A percentile compares a stretch with the other conserved stretches of the same genome.
Evolutionary conservation across 2,113 vertebrate species (phyloP).

Genomic region (Scomber scombrus): DNA sequence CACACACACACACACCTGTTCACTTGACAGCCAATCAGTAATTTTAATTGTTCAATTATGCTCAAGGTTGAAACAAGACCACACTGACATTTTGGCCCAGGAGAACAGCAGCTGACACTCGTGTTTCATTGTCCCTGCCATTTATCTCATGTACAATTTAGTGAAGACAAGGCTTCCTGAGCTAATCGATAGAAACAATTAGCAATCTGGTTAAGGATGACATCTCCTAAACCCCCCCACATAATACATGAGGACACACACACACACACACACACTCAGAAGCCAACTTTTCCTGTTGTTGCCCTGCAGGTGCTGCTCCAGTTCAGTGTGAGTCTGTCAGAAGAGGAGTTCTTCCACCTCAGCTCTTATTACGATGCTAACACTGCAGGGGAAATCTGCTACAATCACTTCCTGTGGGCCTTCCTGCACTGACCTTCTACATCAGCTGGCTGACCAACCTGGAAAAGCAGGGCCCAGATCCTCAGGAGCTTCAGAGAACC

Average conservation of each 20-base stretch:
- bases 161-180: not conserved
- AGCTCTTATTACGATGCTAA: constrained; percentile 84
- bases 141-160: constrained; percentile 20
- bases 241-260: constrained; percentile 2
- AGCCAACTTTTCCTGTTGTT: not conserved
- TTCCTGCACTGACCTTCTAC: constrained; percentile 81
- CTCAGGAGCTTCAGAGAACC: not conserved
- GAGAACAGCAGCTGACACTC: constrained; percentile 53
- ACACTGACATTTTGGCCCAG: constrained; percentile 44
- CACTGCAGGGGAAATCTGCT: constrained; percentile 82
- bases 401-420: constrained; percentile 85
- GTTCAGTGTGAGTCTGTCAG: constrained; percentile 77
- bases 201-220: constrained; percentile 14
- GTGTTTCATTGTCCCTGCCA: constrained; percentile 42
- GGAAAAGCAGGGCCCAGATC: not conserved
- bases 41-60: constrained; percentile 57
- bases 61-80: constrained; percentile 57
- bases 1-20: constrained; percentile 11
- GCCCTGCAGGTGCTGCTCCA: constrained; percentile 80
- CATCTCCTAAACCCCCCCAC: constrained; percentile 6
- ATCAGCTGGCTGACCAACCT: not conserved
- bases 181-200: constrained; percentile 56
- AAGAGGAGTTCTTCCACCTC: constrained; percentile 86
- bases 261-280: not conserved
- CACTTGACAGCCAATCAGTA: constrained; percentile 49